A percentile compares a stretch with the other conserved stretches of the same genome.
These are phyloP conservation scores for Hoplias malabaricus DNA, from an alignment of 2,113 vertebrate species.

Conservation along the genomic window DNA sequence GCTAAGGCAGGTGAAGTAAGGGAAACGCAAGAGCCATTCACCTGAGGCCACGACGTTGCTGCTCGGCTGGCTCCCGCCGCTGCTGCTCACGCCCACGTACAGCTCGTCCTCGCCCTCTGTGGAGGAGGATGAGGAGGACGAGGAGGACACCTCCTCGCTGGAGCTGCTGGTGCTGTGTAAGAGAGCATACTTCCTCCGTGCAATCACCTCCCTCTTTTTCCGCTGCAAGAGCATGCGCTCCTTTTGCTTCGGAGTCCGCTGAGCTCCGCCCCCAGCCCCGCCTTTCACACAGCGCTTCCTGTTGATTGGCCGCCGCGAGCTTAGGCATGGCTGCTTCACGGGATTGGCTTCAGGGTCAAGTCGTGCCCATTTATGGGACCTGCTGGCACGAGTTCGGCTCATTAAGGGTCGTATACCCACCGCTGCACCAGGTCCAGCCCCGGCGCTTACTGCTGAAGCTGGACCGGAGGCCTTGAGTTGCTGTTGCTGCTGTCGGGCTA, in stretches of 20 bases:
- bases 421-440: constrained; percentile 23
- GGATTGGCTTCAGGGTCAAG: constrained; percentile 87
- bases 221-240: constrained; percentile 91
- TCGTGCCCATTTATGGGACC: constrained; percentile 90
- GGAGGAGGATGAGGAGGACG: constrained; percentile 89
- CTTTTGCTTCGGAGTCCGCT: constrained; percentile 93
- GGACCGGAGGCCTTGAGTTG: constrained; percentile 61
- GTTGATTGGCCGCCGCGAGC: constrained; percentile 79
- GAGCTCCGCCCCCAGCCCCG: constrained; percentile 75
- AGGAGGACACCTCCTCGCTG: constrained; percentile 89
- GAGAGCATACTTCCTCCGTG: constrained; percentile 88
- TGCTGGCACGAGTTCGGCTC: constrained; percentile 82
- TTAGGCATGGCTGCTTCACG: constrained; percentile 90
- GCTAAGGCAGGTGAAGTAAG: not conserved
- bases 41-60: constrained; percentile 86
- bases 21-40: constrained; percentile 59
- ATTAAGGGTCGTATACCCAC: constrained; percentile 69
- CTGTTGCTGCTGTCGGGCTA: constrained; percentile 59
- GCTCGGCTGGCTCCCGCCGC: constrained; percentile 81
- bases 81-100: constrained; percentile 88
- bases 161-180: constrained; percentile 96
- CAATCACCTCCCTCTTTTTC: constrained; percentile 92
- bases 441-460: constrained; percentile 58
- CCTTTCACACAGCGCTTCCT: constrained; percentile 91
- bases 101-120: constrained; percentile 93